Percentiles rank a stretch among this genome's conserved stretches.
Conservation (phyloP, 2,113 vertebrate species). For the Shinisaurus crocodilurus region DNA sequence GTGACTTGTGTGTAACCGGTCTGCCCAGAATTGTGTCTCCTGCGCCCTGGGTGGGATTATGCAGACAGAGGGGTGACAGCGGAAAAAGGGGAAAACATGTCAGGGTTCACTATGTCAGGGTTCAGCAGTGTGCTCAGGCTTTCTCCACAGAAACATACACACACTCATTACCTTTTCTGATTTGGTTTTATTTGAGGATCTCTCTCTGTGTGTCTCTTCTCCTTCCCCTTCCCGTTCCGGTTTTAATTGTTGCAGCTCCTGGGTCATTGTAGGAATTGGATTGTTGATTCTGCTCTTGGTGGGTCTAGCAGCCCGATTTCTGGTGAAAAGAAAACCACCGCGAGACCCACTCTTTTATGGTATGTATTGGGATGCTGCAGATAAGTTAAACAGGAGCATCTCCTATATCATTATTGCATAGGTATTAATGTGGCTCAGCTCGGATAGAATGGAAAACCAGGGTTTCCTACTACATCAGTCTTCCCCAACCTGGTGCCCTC, state of each 20-base stretch:
- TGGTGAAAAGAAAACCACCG: conserved; percentile 87
- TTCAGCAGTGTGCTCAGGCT: too few relatives aligned
- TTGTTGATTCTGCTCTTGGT: conserved; percentile 82
- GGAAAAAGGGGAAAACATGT: too few relatives aligned
- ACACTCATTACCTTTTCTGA: not conserved
- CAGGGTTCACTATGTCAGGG: too few relatives aligned
- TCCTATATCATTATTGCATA: not conserved
- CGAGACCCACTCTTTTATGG: conserved; percentile 91
- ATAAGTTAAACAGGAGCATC: not conserved
- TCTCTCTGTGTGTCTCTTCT: not conserved
- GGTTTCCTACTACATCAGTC: not conserved
- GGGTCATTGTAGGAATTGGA: conserved; percentile 81
- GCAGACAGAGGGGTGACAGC: too few relatives aligned
- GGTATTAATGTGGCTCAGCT: not conserved
- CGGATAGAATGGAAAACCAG: not conserved
- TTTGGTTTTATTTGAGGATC: not conserved
- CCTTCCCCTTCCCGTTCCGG: conserved; percentile 1
- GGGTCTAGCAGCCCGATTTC: conserved; percentile 75
- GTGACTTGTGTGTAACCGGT: too few relatives aligned
- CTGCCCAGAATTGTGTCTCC: too few relatives aligned
- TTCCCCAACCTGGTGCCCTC: too few relatives aligned
- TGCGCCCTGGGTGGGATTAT: too few relatives aligned
- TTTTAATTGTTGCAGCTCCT: conserved; percentile 76
- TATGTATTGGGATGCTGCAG: conserved; percentile 60
- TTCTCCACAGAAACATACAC: too few relatives aligned